Conservation (phyloP, 2,113 vertebrate species). For the Python bivittatus region DNA sequence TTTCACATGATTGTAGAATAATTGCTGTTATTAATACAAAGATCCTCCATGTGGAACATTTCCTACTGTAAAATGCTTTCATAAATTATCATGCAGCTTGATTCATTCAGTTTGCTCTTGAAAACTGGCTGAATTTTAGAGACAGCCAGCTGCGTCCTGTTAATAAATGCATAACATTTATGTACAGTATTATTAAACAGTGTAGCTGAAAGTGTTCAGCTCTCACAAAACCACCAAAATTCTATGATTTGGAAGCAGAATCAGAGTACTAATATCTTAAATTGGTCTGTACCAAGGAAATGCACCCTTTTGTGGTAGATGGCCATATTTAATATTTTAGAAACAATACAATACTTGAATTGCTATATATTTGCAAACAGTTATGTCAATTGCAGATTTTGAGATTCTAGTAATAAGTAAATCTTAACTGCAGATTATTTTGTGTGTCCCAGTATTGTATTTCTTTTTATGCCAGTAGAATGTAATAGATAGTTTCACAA, state of each 20-base stretch:
- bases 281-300: neutral
- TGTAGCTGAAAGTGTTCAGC: neutral
- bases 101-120: neutral
- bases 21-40: neutral
- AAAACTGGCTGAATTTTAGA: neutral
- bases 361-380: neutral
- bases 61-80: neutral
- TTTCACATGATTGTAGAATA: neutral
- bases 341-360: neutral
- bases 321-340: neutral
- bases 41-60: neutral
- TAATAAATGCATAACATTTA: neutral
- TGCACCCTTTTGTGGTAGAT: neutral
- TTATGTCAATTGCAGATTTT: neutral
- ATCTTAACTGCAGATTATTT: neutral
- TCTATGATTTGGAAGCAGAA: neutral
- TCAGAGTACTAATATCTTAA: neutral
- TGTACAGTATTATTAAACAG: neutral
- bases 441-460: neutral
- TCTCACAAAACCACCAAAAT: neutral
- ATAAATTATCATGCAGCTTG: neutral
- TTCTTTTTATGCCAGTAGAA: neutral
- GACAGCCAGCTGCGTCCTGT: neutral
- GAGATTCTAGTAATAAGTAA: neutral
- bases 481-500: neutral